Base-by-base conservation (phyloP, 2,113 vertebrate genomes). In the Sprattus sprattus region DNA sequence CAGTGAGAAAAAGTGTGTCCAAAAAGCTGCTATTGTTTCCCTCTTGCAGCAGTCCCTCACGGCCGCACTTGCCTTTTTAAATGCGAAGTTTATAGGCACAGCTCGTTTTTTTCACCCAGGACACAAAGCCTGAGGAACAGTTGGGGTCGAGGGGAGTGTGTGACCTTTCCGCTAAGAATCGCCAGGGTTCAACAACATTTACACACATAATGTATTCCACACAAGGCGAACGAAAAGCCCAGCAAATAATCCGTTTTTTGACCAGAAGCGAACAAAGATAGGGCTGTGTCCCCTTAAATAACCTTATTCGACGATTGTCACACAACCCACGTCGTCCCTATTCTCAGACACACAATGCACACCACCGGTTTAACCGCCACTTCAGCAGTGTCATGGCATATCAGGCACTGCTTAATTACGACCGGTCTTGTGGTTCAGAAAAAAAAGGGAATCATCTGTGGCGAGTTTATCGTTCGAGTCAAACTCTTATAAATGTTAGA, bases 81-180 rank as follows among this genome's bases (percentile, higher is more conserved):
- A 95, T 95, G 94, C 93, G 95, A 94, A 95, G 93, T 96, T 95
- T 96, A 96, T 96, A 94, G 95, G 94, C 94, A 89, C 93, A 95
- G 94, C 92, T 92, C 91, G 91, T 84, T 91, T 93, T 93, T 93
- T 92, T 92, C 90, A 91, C 91, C 90, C 90, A 89, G 88, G 92
- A 93, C 94, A 95, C 94, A 95, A 95, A 94, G 94, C 92, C 92
- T 87, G 88, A 93, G 94, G 94, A 95, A 93, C 94, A 94, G 92
- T 94, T 92, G 91, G 93, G 94, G 94, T 95, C 94, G 94, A 96
- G 93, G 94, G 94, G 94, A 96, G 95, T 95, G 95, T 95, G 94
- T 95, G 95, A 95, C 95, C 95, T 95, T 94, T 95, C 89, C 90
- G 91, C 93, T 89, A 91, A 91, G 91, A 95, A 96, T 93, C 91